Base-by-base conservation (phyloP, 2,797 vertebrate genomes). In the Lerista edwardsae region DNA sequence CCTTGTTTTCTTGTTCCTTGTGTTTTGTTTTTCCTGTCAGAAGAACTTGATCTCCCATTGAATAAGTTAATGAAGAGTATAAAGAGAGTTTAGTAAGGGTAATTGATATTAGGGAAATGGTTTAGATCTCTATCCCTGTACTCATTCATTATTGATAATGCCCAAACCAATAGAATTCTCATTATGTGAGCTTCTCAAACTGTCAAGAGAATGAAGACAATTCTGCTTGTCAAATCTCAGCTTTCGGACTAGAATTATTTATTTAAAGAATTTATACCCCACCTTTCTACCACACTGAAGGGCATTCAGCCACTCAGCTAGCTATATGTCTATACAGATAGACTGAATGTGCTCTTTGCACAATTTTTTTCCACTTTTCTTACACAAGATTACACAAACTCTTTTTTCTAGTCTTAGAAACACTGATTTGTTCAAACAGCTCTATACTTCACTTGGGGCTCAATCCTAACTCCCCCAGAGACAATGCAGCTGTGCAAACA, bases 11-110 rank as follows among this genome's bases (percentile, higher is more conserved):
- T 83, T 90, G 75, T 82, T 78, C 4, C 47, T 6, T 71, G 51
- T 77, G 29, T 41, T 39, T 88, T 86, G 83, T 86, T 93, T 92
- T 85, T 92, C 90, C 87, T 88, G 77, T 88, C 80, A 83, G 88
- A 84, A 87, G 78, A 89, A 93, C 57, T 87, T 90, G 51, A 90
- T 73, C 89, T 64, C 82, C 67, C 75, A 88, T 62, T 87, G 88
- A 92, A 91, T 82, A 86, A 61, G 68, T 86, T 78, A 80, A 62
- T 84, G 90, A 85, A 85, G 82, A 79, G n/a, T 86, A n/a, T 71
- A 90, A 88, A 83, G 73, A 88, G 77, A 86, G 89, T 90, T 57
- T 80, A 73, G 47, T 77, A 84, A 62, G 67, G 51, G 47, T 0
- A 0, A 25, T 72, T 47, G 65, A 12, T 25, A 81, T 44, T 79